Evolutionary conservation across 1,140 invertebrate genomes (phyloP), one percentile per base, ranked within the genome.

Genomic region (Theocolax elegans): DNA sequence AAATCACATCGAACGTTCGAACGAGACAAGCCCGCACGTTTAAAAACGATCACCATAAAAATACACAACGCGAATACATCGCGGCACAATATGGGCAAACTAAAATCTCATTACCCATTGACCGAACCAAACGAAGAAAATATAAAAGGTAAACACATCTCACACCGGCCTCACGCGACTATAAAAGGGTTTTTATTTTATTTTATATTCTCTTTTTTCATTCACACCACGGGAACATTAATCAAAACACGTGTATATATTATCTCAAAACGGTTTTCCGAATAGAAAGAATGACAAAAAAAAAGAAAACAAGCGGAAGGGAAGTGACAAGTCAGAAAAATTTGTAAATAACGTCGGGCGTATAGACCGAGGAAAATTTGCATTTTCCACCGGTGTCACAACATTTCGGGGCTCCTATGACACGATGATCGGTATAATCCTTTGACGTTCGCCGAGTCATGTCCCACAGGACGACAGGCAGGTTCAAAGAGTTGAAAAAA

Each of bases 371-470:
- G 51, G 25, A 27, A 56, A 66, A 66, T 66, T 66, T 56, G 63
- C 51, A 56, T 64, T 64, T 64, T 40, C 10, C 12, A 21, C 25
- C 23, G 15, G 27, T 76, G 76, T 77, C 78, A 78, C 29, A 78
- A 80, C 76, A 77, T 78, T 79, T 76, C 71, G 38, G 60, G n/a
- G n/a, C n/a, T n/a, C n/a, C n/a, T n/a, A n/a, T n/a, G n/a, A n/a
- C n/a, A 48, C 44, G 29, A 49, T 51, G 72, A 67, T 17, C 44
- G 49, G 49, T 25, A 21, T 79, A 79, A 81, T 80, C 77, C 76
- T 80, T 79, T 79, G 69, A 70, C 77, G 49, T 79, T 80, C 75
- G 42, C 35, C 70, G 44, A 79, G 76, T 81, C 79, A 81, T 80
- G 74, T 75, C 62, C 48, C 72, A n/a, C 29, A n/a, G n/a, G n/a